phyloP scores from a whole-genome alignment of 2,888 invertebrate genomes.

The Axea sp. region DNA sequence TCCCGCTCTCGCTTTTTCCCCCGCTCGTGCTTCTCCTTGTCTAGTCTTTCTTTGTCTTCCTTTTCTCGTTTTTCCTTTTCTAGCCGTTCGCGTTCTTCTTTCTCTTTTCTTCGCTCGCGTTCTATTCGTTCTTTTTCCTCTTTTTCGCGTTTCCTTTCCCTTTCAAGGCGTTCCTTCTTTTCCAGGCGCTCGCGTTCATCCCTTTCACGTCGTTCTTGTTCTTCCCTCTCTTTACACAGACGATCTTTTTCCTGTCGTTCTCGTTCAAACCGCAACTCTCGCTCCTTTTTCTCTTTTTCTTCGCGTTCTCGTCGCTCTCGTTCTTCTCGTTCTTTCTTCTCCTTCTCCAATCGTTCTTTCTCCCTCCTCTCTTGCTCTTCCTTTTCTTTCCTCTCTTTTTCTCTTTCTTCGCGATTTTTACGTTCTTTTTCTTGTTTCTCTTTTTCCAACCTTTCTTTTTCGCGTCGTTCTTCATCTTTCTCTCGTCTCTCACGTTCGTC shows the following conservation, averaged over 20 bases:
- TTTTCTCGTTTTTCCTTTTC: slow-evolving; percentile 76
- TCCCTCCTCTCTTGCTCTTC: slow-evolving; percentile 50
- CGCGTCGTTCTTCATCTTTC: slow-evolving; percentile 68
- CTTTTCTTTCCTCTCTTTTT: slow-evolving; percentile 70
- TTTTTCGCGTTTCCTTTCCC: slow-evolving; percentile 67
- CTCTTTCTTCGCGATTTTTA: slow-evolving; percentile 64
- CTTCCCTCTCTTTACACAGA: slow-evolving; percentile 70
- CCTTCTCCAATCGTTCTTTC: slow-evolving; percentile 71
- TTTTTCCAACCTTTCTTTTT: slow-evolving; percentile 74
- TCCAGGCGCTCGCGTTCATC: slow-evolving; percentile 80
- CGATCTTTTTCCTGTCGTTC: slow-evolving; percentile 29
- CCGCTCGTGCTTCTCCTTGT: slow-evolving; percentile 75
- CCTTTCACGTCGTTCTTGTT: slow-evolving; percentile 72
- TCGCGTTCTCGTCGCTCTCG: slow-evolving; percentile 67
- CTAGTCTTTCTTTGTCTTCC: slow-evolving; percentile 76
- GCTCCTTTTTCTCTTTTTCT: slow-evolving; percentile 69
- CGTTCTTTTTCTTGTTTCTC: slow-evolving; percentile 72
- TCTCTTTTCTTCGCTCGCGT: slow-evolving; percentile 77
- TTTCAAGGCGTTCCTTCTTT: slow-evolving; percentile 76
- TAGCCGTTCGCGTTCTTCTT: slow-evolving; percentile 74
- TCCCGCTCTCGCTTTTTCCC: slow-evolving; percentile 73
- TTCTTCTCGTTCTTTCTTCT: slow-evolving; percentile 65
- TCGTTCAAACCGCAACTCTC: slow-evolving; percentile 50
- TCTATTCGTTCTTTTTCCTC: slow-evolving; percentile 78
- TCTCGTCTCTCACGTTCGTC: slow-evolving; percentile 65